These are phyloP conservation scores for Myxocyprinus asiaticus DNA, from an alignment of 2,113 vertebrate species.

Conservation along the genomic window DNA sequence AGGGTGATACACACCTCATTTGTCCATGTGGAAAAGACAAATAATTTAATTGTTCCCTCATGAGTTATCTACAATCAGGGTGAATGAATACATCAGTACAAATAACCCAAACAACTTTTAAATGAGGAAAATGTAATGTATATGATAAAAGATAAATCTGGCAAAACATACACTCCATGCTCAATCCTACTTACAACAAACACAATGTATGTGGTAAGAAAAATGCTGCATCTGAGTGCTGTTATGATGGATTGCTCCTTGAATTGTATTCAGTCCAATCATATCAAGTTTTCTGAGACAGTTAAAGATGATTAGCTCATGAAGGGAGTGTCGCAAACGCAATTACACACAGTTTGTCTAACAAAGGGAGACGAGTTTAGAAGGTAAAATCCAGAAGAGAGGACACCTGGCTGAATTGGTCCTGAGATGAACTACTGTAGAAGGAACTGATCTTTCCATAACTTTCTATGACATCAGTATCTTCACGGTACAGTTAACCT, in stretches of 20 bases:
- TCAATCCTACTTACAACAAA: too few species aligned
- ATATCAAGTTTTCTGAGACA: too few species aligned
- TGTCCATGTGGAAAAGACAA: not conserved
- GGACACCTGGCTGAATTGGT: not conserved
- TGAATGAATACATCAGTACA: not conserved
- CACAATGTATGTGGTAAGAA: too few species aligned
- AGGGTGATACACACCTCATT: not conserved
- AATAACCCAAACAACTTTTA: not conserved
- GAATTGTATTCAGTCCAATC: not conserved
- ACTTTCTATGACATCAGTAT: not conserved
- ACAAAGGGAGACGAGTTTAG: not conserved
- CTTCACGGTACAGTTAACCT: not conserved
- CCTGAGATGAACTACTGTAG: too few species aligned
- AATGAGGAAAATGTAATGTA: conserved; percentile 14
- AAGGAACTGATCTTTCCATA: not conserved
- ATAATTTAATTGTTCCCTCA: not conserved
- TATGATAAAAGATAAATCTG: not conserved
- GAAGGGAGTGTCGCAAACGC: too few species aligned
- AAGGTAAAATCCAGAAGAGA: not conserved
- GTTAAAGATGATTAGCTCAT: too few species aligned
- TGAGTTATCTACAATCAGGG: not conserved
- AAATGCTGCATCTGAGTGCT: not conserved
- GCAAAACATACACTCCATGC: not conserved
- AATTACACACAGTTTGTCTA: not conserved
- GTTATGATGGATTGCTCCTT: not conserved